A percentile compares a stretch with the other conserved stretches of the same genome.
These are phyloP conservation scores for Nerophis lumbriciformis DNA, from an alignment of 2,113 vertebrate genomes.

Conservation along the genomic window DNA sequence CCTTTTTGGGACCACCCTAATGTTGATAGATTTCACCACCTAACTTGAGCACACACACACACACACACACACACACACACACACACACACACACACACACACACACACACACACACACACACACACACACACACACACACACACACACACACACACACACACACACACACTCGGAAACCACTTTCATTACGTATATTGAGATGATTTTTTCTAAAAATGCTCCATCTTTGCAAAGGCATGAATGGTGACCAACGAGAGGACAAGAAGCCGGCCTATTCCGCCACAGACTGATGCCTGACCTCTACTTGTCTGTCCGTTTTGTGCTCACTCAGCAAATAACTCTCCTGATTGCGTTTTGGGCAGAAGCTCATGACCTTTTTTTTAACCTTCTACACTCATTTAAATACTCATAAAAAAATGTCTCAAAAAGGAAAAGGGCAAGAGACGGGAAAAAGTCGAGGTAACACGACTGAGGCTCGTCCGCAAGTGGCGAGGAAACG, in stretches of 20 bases:
- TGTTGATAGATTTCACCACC: no score
- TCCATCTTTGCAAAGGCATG: slow-evolving; percentile 38
- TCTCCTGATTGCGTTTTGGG: slow-evolving; percentile 29
- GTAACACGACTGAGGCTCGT: background rate
- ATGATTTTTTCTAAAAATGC: slow-evolving; percentile 53
- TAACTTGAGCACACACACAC: no score
- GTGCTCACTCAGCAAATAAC: slow-evolving; percentile 58
- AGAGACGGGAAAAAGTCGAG: slow-evolving; percentile 1
- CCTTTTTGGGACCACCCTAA: no score
- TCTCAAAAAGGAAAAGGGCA: slow-evolving; percentile 25
- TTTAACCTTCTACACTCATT: slow-evolving; percentile 34
- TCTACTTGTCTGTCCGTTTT: slow-evolving; percentile 62
- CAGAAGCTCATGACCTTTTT: slow-evolving; percentile 42
- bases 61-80: no score
- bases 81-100: no score
- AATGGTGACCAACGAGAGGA: slow-evolving; percentile 38
- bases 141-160: no score
- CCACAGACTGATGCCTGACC: slow-evolving; percentile 54
- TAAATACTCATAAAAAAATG: slow-evolving; percentile 52
- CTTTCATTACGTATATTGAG: slow-evolving; percentile 52
- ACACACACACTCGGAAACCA: no score
- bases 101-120: no score
- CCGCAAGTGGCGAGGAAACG: no score
- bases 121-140: no score
- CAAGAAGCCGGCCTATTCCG: slow-evolving; percentile 44